A percentile compares a stretch with the other conserved stretches of the same genome.
These are phyloP conservation scores for Melanogrammus aeglefinus DNA, from an alignment of 2,797 vertebrate species.

Conservation along the genomic window DNA sequence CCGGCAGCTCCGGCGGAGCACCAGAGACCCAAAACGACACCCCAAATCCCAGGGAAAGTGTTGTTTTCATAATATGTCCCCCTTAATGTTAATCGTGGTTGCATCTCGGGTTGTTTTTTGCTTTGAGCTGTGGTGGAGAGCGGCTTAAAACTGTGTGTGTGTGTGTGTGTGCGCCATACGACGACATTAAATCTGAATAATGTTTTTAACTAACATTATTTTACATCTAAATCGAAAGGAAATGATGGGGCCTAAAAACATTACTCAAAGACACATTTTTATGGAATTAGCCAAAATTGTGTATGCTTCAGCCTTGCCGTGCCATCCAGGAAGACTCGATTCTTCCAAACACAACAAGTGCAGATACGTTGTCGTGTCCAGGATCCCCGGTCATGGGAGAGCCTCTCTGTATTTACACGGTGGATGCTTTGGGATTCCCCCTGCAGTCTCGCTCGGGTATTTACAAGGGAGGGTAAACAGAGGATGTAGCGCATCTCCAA, in stretches of 20 bases:
- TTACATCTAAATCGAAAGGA: no score
- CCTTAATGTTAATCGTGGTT: no score
- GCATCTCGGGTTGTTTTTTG: no score
- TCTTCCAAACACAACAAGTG: background rate
- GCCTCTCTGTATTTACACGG: constrained; percentile 41
- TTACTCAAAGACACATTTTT: background rate
- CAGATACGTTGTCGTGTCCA: background rate
- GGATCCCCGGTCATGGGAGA: background rate
- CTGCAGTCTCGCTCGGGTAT: constrained; percentile 42
- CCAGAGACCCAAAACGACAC: no score
- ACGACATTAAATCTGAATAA: no score
- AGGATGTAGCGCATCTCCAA: constrained; percentile 56
- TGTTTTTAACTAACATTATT: no score
- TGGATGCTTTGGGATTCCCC: constrained; percentile 21
- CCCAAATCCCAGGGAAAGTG: no score
- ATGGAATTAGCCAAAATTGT: background rate
- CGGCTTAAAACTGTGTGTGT: no score
- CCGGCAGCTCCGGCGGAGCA: no score
- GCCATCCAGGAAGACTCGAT: background rate
- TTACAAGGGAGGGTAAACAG: constrained; percentile 64
- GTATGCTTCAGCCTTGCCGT: background rate
- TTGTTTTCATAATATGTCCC: no score
- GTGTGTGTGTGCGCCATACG: no score
- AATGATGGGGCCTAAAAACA: background rate
- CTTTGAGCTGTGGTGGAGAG: no score